Base-by-base conservation (phyloP, 2,113 vertebrate species). In the Nicator chloris region DNA sequence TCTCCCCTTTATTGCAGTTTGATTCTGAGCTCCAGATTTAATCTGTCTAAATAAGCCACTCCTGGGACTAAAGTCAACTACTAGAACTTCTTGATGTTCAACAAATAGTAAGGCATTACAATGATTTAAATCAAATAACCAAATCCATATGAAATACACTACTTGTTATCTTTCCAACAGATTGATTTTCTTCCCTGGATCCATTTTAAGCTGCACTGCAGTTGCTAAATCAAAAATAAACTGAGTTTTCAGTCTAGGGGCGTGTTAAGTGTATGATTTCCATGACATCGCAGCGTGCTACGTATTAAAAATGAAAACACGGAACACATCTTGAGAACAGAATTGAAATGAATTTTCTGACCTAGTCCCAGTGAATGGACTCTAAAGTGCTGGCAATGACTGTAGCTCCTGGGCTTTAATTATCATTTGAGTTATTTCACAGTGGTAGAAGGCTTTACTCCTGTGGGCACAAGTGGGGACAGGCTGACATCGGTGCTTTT, bases 331-430 rank as follows among this genome's bases (percentile, higher is more conserved):
- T 84, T 77, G 93, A 78, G 31, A 82, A 37, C 31, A 83, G 69
- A 95, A 87, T 84, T 97, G 89, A 96, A 97, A 95, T 91, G 83
- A 69, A 77, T 86, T 94, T 88, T 93, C 59, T 93, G 63, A 90
- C 80, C 61, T 28, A 20, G 66, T 93, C 82, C 77, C 72, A 77
- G 44, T 89, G 84, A 95, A 81, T 31, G 88, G 47, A 53, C 54
- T 51, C 86, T 91, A 49, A 95, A 94, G 37, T 85, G 56, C 92
- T 92, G 83, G 78, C 86, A 88, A 81, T 20, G 35, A 61, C 59
- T 89, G 80, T 75, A 84, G 68, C 31, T 90, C 21, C 47, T 71
- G 79, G n/a, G 11, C 40, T 92, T 63, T 69, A 83, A 86, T 79
- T 89, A 59, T 57, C 23, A 53, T 50, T 71, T 53, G 61, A 85